These are phyloP conservation scores for Novumbra hubbsi DNA, from an alignment of 2,797 vertebrate species.

Conservation along the genomic window DNA sequence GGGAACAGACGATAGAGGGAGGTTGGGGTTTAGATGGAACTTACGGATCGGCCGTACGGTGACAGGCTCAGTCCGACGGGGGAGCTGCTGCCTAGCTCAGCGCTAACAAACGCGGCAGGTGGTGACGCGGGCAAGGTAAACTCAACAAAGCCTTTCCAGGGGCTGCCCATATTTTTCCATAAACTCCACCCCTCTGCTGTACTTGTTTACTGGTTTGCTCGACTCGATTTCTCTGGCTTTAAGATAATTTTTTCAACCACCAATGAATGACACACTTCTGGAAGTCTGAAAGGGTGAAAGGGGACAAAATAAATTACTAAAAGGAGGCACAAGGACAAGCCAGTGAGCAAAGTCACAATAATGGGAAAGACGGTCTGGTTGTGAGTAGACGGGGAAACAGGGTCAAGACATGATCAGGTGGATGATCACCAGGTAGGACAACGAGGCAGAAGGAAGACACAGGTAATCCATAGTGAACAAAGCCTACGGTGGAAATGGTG, in stretches of 20 bases:
- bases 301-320: slow-evolving; percentile 66
- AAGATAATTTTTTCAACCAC: slow-evolving; percentile 52
- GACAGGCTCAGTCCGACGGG: slow-evolving; percentile 82
- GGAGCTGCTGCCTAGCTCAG: slow-evolving; percentile 81
- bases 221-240: slow-evolving; percentile 27
- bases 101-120: slow-evolving; percentile 78
- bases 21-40: slow-evolving; percentile 65
- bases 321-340: slow-evolving; percentile 72
- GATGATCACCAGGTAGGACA: slow-evolving; percentile 26
- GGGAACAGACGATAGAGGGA: slow-evolving; percentile 41
- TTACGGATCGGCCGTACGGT: slow-evolving; percentile 82
- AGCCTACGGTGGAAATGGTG: neutral
- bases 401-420: slow-evolving; percentile 33
- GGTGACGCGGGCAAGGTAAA: slow-evolving; percentile 80
- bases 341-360: slow-evolving; percentile 66
- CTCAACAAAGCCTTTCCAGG: slow-evolving; percentile 84
- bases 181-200: slow-evolving; percentile 68
- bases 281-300: slow-evolving; percentile 80
- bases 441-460: slow-evolving; percentile 16
- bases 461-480: neutral
- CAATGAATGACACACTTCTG: slow-evolving; percentile 78
- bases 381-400: slow-evolving; percentile 15
- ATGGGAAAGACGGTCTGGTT: slow-evolving; percentile 45
- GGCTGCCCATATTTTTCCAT: slow-evolving; percentile 82
- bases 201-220: slow-evolving; percentile 53